Evolutionary conservation across 92 coral and sea anemone species (phyloP), one percentile per base, ranked within the genome.

Genomic region (Palythoa heliodiscus): DNA sequence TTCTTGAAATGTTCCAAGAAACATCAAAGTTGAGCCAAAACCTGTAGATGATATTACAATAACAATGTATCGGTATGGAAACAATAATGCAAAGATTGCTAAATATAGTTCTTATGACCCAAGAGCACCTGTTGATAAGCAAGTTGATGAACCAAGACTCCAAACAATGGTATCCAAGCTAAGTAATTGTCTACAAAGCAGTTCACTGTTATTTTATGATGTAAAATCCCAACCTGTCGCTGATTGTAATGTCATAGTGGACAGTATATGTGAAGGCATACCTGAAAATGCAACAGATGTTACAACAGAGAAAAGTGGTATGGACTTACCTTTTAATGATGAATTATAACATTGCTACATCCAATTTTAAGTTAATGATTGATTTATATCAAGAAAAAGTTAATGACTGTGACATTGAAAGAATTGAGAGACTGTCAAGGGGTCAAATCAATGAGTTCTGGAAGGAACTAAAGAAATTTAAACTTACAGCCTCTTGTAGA

Each of bases 111-210:
- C 60, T 63, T 87, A 69, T 87, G 90, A 87, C 86, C 90, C 90
- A 82, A 78, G 90, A 58, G 91, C 91, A 61, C 91, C 88, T 64
- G 87, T 67, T 60, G 88, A 83, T 83, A 19, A 88, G 79, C 13
- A 55, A 71, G 80, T 84, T 11, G 52, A 84, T 69, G 76, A 43
- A 43, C 37, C 20, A 87, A 84, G 37, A 79, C 80, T 74, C 86
- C 77, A 68, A 66, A 81, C 58, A 73, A 52, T 43, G 48, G 48
- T 43, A 43, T 43, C 48, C 48, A 43, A 43, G 48, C 48, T 43
- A 43, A 43, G 48, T 43, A 43, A 43, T 3, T 43, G 48, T 43
- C 48, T 43, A 43, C 48, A 43, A 43, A 43, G 48, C 7, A 43
- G 48, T 43, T 43, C 1, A 43, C 48, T 43, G 0, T 43, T 43